Conservation (phyloP, 2,888 invertebrate species). For the Xestobium rufovillosum region DNA sequence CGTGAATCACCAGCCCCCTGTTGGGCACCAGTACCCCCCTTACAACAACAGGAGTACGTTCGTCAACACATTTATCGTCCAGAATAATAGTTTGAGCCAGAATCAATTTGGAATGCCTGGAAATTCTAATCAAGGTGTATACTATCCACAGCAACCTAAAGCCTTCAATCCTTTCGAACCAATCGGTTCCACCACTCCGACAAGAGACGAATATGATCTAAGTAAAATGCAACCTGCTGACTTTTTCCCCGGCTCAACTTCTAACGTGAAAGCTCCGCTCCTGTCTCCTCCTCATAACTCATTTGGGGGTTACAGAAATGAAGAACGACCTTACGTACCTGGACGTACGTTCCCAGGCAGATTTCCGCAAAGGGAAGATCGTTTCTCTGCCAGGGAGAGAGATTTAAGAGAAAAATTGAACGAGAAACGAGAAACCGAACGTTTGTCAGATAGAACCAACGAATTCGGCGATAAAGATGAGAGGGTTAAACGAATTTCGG, state of each 20-base stretch:
- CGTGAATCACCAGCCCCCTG: neutral
- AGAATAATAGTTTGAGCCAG: slow-evolving; percentile 6
- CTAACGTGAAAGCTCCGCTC: slow-evolving; percentile 5
- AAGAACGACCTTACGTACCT: neutral
- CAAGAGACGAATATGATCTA: slow-evolving; percentile 18
- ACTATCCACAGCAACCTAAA: slow-evolving; percentile 8
- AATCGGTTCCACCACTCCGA: slow-evolving; percentile 7
- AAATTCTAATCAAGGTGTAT: neutral
- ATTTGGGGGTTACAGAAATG: neutral
- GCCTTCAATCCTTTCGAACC: slow-evolving; percentile 17
- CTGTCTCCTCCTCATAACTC: slow-evolving; percentile 6
- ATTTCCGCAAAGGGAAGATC: too few species aligned
- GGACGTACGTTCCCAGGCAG: neutral
- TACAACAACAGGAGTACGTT: slow-evolving; percentile 9
- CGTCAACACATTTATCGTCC: slow-evolving; percentile 16
- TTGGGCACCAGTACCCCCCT: neutral
- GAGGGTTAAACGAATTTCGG: too few species aligned
- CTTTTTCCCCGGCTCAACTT: slow-evolving; percentile 19
- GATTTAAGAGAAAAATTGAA: neutral
- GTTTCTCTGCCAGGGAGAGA: neutral
- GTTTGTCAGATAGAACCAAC: neutral
- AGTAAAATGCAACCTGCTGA: slow-evolving; percentile 21
- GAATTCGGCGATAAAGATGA: neutral
- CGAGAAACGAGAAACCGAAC: neutral
- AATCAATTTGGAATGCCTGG: neutral